Evolutionary conservation across 2,888 invertebrate species (phyloP).

Genomic region (Tiliacea citrago): DNA sequence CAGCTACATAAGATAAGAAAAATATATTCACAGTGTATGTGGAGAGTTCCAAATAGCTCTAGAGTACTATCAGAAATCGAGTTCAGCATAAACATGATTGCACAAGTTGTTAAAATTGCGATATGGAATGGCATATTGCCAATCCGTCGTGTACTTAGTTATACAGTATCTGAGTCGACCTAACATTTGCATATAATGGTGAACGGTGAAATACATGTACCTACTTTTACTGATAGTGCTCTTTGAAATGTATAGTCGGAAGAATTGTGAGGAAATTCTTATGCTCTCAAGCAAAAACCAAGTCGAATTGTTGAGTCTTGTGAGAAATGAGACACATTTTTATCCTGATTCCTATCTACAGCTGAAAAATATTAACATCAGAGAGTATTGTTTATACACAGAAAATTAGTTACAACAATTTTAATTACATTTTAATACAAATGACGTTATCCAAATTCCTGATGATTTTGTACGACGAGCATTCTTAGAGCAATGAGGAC

Average conservation of each 20-base stretch:
- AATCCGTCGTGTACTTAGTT: constrained; percentile 33
- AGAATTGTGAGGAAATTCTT: background rate
- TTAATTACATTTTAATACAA: constrained; percentile 36
- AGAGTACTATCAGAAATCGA: constrained; percentile 30
- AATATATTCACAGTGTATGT: background rate
- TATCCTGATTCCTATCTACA: constrained; percentile 46
- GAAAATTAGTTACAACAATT: constrained; percentile 56
- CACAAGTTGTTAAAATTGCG: constrained; percentile 53
- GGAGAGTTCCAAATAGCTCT: constrained; percentile 9
- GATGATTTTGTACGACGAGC: constrained; percentile 71
- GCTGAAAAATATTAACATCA: constrained; percentile 65
- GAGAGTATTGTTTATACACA: constrained; percentile 65
- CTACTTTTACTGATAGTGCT: background rate
- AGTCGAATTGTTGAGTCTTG: background rate
- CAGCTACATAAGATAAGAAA: background rate
- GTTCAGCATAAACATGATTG: constrained; percentile 47
- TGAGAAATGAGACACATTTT: background rate
- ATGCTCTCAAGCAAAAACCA: too few relatives aligned
- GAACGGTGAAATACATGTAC: constrained; percentile 3
- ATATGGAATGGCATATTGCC: constrained; percentile 52
- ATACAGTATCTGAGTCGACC: constrained; percentile 25
- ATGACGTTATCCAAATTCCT: constrained; percentile 82
- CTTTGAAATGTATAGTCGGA: background rate
- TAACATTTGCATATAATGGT: constrained; percentile 27
- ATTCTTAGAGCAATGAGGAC: constrained; percentile 71